A percentile compares a stretch with the other conserved stretches of the same genome.
Evolutionary conservation across 2,113 vertebrate genomes (phyloP).

Genomic region (Muntiacus reevesi): DNA sequence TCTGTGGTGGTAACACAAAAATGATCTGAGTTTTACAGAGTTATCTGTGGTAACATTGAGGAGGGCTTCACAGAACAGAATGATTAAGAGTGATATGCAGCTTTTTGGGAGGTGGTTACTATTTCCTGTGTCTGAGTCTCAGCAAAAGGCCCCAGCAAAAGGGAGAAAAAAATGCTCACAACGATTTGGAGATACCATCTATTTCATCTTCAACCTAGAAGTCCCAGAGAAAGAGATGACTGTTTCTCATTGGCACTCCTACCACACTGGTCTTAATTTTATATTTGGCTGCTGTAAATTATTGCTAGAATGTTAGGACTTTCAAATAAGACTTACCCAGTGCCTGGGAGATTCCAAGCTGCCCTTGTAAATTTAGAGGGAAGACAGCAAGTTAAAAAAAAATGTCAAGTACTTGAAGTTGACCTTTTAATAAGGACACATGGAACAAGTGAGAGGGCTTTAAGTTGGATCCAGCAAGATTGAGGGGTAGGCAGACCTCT

Average conservation of each 20-base stretch:
- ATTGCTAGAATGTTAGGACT: neutral
- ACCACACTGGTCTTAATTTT: neutral
- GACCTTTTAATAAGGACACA: slow-evolving; percentile 6
- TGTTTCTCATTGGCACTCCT: neutral
- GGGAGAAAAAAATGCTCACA: neutral
- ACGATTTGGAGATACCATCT: slow-evolving; percentile 15
- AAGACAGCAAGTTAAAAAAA: neutral
- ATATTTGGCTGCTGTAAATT: neutral
- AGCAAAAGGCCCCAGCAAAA: neutral
- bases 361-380: slow-evolving; percentile 30
- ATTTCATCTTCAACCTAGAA: slow-evolving; percentile 28
- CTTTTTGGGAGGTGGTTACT: neutral
- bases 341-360: slow-evolving; percentile 41
- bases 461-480: neutral
- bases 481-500: neutral
- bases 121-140: neutral
- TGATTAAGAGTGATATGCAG: neutral
- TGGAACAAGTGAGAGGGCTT: neutral
- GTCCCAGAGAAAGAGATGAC: neutral
- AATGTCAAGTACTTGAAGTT: neutral
- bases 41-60: neutral
- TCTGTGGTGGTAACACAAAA: neutral
- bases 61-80: neutral
- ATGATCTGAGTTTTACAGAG: neutral
- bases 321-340: slow-evolving; percentile 23